Evolutionary conservation across 1,140 invertebrate genomes (phyloP).

Genomic region (Nephila pilipes): DNA sequence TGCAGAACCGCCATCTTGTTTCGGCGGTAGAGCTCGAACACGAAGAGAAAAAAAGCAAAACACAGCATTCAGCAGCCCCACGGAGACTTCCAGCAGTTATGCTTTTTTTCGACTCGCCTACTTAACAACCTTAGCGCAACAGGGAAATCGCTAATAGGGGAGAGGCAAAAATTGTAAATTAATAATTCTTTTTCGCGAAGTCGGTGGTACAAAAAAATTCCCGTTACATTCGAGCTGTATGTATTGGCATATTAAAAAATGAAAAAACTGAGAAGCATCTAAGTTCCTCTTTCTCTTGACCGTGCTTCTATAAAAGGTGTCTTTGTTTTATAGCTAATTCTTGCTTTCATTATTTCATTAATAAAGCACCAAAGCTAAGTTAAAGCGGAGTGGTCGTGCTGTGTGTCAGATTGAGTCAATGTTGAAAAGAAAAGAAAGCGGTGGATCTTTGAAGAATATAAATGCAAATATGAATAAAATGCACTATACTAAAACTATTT

Average conservation of each 20-base stretch:
- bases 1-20: constrained; percentile 72
- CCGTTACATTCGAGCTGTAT: not conserved
- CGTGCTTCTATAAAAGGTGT: not conserved
- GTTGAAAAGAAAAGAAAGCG: too few relatives aligned
- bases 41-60: constrained; percentile 46
- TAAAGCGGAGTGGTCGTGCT: too few relatives aligned
- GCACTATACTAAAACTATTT: too few relatives aligned
- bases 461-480: too few relatives aligned
- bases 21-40: constrained; percentile 15
- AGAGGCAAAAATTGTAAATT: constrained; percentile 65
- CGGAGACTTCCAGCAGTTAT: constrained; percentile 50
- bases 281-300: not conserved
- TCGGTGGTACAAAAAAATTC: not conserved
- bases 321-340: not conserved
- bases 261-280: not conserved
- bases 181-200: constrained; percentile 36
- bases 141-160: constrained; percentile 62
- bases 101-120: constrained; percentile 55
- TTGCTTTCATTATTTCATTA: not conserved
- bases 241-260: not conserved
- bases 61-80: constrained; percentile 15
- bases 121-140: constrained; percentile 57
- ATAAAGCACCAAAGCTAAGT: too few relatives aligned
- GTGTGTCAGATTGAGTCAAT: too few relatives aligned
- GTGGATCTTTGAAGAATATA: too few relatives aligned